phyloP scores from a whole-genome alignment of 2,797 vertebrate species.

The Paguma larvata region DNA sequence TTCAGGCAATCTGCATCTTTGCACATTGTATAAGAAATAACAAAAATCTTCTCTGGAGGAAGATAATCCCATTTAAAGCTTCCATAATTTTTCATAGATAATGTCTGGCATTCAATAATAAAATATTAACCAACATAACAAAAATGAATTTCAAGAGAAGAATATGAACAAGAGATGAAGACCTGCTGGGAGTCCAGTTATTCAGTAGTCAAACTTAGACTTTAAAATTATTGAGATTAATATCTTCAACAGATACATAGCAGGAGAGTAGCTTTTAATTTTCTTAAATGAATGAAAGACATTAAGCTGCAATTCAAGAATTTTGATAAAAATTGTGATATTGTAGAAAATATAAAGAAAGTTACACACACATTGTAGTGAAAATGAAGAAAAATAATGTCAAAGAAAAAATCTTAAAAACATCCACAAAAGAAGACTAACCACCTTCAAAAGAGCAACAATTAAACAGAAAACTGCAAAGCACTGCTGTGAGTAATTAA shows the following conservation, averaged over 20 bases:
- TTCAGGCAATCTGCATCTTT: neutral
- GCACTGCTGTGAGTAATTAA: neutral
- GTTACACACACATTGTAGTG: neutral
- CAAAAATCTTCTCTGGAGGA: neutral
- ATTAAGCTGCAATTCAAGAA: neutral
- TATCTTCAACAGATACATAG: neutral
- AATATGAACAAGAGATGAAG: neutral
- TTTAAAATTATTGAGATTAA: conserved; percentile 2
- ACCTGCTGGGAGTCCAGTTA: neutral
- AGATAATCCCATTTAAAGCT: neutral
- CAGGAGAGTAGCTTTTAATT: neutral
- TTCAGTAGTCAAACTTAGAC: neutral
- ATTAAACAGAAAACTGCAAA: conserved; percentile 20
- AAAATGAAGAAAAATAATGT: neutral
- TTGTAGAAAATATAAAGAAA: neutral
- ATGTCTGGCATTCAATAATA: neutral
- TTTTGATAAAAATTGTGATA: neutral
- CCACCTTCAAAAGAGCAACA: neutral
- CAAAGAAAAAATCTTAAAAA: neutral
- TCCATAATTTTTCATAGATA: neutral
- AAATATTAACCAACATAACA: neutral
- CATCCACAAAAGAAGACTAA: neutral
- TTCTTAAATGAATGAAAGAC: neutral
- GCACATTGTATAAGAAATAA: neutral
- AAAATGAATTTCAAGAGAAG: neutral